Conservation (phyloP, 2,113 vertebrate genomes). For the Corythornis vintsioides region DNA sequence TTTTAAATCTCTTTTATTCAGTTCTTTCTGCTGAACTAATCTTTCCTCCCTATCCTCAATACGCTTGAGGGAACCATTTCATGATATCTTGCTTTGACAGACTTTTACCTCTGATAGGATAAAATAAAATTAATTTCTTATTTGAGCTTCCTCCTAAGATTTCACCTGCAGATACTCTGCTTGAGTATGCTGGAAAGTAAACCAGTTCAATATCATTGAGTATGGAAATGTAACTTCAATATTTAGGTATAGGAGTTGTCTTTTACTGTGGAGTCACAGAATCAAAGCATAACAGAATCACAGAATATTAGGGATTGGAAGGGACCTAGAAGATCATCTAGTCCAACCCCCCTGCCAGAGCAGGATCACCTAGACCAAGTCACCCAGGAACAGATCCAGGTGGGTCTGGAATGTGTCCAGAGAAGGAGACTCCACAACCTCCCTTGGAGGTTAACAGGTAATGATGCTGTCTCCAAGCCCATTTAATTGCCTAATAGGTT, state of each 20-base stretch:
- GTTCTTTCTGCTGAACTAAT: neutral
- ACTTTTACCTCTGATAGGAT: neutral
- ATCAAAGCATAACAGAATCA: too few relatives aligned
- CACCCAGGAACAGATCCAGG: too few relatives aligned
- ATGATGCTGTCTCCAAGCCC: neutral
- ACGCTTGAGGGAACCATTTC: neutral
- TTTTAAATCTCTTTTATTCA: neutral
- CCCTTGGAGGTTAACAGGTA: neutral
- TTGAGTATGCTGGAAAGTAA: neutral
- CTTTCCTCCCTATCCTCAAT: neutral
- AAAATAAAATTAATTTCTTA: neutral
- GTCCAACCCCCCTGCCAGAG: too few relatives aligned
- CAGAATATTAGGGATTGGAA: too few relatives aligned
- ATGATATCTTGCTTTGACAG: neutral
- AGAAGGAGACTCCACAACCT: too few relatives aligned
- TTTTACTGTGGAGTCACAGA: neutral
- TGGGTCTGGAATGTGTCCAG: too few relatives aligned
- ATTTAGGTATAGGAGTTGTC: neutral
- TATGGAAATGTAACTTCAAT: accelerated
- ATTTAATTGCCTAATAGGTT: neutral
- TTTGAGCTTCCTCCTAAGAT: neutral
- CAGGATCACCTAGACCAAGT: too few relatives aligned
- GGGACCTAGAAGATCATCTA: too few relatives aligned
- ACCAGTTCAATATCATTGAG: neutral
- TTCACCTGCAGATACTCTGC: neutral